Base-by-base conservation (phyloP, 2,113 vertebrate species). In the Oncorhynchus keta region DNA sequence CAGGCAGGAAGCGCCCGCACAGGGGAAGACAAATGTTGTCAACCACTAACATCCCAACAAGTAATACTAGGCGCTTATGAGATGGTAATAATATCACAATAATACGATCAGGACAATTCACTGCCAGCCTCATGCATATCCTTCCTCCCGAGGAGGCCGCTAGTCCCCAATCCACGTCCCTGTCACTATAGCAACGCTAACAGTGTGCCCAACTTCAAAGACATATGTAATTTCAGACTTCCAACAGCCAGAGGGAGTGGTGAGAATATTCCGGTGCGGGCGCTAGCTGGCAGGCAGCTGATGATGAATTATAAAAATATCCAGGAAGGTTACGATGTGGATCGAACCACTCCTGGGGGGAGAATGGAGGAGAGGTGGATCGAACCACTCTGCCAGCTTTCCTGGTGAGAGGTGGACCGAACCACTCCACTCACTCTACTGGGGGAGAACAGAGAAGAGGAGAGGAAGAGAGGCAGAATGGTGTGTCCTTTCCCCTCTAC, bases 201-300 rank as follows among this genome's bases (percentile, higher is more conserved):
- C 89, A 88, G 93, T 84, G 84, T 83, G 91, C 93, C 93, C 88
- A 92, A 95, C 95, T 96, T 95, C 95, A 96, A 96, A 97, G 96
- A 95, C 94, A 95, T 96, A 95, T 96, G 96, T 95, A 96, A 97
- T 97, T 97, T 95, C 96, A 96, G 95, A 92, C 95, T 95, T 93
- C 93, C 93, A 94, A 93, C 95, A 97, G 96, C 95, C 95, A 96
- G 96, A 95, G 96, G 96, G 95, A 96, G 96, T 90, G 93, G 92
- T 89, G 92, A 89, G 91, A 89, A 93, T 91, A 90, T 79, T 85
- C 90, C 83, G 87, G 89, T 88, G 84, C 77, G 89, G 89, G 89
- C 59, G 18, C 68, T 79, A 74, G 90, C 66, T 18, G 66, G 28
- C 66, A 68, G 28, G 66, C 93, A 92, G 90, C 93, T 91, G 88